Evolutionary conservation across 2,888 invertebrate genomes (phyloP).

Genomic region (Cataglyphis livida): DNA sequence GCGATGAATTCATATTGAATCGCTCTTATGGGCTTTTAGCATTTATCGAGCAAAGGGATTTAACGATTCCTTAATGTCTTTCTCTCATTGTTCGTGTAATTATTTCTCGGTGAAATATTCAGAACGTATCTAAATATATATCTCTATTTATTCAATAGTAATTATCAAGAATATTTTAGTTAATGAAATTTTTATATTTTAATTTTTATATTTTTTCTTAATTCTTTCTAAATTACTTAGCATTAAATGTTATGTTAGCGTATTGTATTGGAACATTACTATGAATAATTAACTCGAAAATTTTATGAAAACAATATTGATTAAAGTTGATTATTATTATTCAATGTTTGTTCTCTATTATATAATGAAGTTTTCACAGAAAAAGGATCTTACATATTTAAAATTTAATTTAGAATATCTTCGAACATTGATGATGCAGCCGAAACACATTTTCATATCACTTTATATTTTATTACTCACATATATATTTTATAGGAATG

Average conservation of each 20-base stretch:
- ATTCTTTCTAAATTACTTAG: not conserved
- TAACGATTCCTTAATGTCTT: not conserved
- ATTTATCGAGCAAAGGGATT: not conserved
- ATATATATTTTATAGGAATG: not conserved
- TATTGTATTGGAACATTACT: not conserved
- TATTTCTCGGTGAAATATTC: not conserved
- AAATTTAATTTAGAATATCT: constrained; percentile 7
- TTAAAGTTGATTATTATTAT: not conserved
- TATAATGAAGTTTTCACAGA: not conserved
- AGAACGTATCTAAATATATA: not conserved
- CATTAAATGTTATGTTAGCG: not conserved
- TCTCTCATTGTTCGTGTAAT: not conserved
- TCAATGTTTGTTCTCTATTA: not conserved
- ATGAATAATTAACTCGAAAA: not conserved
- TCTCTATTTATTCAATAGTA: not conserved
- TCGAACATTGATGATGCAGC: not conserved
- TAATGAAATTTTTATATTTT: not conserved
- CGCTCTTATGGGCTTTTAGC: not conserved
- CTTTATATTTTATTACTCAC: not conserved
- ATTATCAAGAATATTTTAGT: not conserved
- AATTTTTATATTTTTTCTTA: not conserved
- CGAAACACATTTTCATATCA: constrained; percentile 24
- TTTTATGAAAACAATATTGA: constrained; percentile 6
- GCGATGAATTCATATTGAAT: constrained; percentile 47
- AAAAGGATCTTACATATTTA: constrained; percentile 25